phyloP scores from a whole-genome alignment of 2,113 vertebrate species.

The Psettodes erumei region DNA sequence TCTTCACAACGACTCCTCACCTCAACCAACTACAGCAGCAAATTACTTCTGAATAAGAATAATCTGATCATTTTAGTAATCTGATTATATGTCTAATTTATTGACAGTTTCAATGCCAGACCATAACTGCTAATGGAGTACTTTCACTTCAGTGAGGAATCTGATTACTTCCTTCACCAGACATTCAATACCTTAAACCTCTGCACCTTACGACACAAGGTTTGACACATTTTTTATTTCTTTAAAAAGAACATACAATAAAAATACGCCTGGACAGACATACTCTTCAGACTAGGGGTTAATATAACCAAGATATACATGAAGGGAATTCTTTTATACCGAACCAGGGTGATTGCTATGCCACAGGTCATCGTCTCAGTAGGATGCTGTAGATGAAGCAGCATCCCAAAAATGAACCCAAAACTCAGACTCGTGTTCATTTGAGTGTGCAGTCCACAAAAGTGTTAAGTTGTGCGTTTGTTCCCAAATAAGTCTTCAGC shows the following conservation, averaged over 20 bases:
- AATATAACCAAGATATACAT: conserved; percentile 51
- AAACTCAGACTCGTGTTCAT: neutral
- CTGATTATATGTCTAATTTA: too few species aligned
- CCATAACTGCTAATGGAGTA: too few species aligned
- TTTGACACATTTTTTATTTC: conserved; percentile 24
- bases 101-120: too few species aligned
- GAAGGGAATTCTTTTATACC: neutral
- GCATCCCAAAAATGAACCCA: neutral
- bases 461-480: neutral
- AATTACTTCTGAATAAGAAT: too few species aligned
- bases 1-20: too few species aligned
- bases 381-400: neutral
- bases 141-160: too few species aligned
- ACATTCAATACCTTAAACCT: neutral
- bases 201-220: neutral
- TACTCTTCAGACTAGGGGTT: conserved; percentile 24
- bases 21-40: too few species aligned
- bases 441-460: neutral
- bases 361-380: neutral
- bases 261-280: conserved; percentile 54
- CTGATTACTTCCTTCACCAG: too few species aligned
- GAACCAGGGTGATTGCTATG: neutral
- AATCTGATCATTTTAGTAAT: too few species aligned
- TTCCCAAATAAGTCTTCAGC: neutral
- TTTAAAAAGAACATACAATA: conserved; percentile 62